A percentile compares a stretch with the other conserved stretches of the same genome.
phyloP scores from a whole-genome alignment of 2,797 vertebrate species.

The Myotis findleyi region DNA sequence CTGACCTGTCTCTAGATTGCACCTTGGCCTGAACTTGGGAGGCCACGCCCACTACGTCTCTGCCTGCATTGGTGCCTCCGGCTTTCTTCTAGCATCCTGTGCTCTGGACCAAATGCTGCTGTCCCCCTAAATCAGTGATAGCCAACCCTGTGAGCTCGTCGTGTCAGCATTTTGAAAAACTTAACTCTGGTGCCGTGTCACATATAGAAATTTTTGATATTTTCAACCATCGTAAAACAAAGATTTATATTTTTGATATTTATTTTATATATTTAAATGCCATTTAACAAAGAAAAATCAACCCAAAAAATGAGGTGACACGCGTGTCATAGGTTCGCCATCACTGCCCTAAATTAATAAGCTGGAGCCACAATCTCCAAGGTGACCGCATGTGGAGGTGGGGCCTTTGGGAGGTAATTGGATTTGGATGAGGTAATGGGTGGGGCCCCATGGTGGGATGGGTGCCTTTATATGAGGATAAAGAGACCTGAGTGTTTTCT shows the following conservation, averaged over 20 bases:
- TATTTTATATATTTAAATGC: too few relatives aligned
- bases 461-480: background rate
- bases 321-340: too few relatives aligned
- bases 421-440: background rate
- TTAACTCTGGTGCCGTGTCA: too few relatives aligned
- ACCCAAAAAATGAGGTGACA: too few relatives aligned
- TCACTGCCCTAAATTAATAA: too few relatives aligned
- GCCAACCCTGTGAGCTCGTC: too few relatives aligned
- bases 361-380: background rate
- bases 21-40: background rate
- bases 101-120: accelerated
- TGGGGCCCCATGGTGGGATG: background rate
- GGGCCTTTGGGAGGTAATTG: background rate
- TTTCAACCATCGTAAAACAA: too few relatives aligned
- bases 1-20: background rate
- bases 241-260: too few relatives aligned
- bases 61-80: accelerated
- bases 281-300: too few relatives aligned
- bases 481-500: background rate
- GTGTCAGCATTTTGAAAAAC: too few relatives aligned
- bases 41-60: background rate
- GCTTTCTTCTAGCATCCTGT: background rate
- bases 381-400: background rate
- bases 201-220: too few relatives aligned
- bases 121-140: background rate